Evolutionary conservation across 2,888 invertebrate genomes (phyloP).

Genomic region (Trissoscelio sp.): DNA sequence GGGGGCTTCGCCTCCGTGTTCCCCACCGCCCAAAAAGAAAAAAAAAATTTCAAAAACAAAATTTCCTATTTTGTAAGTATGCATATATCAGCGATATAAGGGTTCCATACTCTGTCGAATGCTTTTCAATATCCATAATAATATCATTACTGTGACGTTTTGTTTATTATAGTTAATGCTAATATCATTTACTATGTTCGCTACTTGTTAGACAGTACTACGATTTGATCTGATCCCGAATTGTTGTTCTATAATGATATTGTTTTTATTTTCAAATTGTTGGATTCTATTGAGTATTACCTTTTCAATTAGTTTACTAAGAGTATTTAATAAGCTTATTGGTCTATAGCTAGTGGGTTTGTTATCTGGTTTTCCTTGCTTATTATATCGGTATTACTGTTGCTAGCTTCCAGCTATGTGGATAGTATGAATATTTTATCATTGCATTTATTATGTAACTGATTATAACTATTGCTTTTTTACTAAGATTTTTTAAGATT

Average conservation of each 20-base stretch:
- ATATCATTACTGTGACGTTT: constrained; percentile 71
- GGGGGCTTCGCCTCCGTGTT: no score
- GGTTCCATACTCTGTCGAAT: constrained; percentile 76
- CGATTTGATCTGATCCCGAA: constrained; percentile 76
- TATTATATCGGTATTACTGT: constrained; percentile 57
- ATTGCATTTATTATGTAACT: constrained; percentile 57
- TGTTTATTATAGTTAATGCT: constrained; percentile 72
- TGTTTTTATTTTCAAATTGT: constrained; percentile 59
- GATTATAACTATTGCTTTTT: constrained; percentile 44
- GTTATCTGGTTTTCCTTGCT: constrained; percentile 47
- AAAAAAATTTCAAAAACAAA: no score
- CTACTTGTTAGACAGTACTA: constrained; percentile 74
- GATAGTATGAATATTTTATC: constrained; percentile 56
- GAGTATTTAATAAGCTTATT: constrained; percentile 61
- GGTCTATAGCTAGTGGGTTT: constrained; percentile 64
- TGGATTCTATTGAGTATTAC: constrained; percentile 54
- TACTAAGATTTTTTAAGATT: constrained; percentile 56
- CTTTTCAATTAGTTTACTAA: constrained; percentile 61
- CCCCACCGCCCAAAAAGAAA: no score
- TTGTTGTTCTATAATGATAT: constrained; percentile 68
- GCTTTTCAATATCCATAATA: no score
- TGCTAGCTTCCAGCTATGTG: constrained; percentile 52
- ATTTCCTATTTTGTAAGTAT: no score
- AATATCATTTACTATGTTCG: constrained; percentile 73
- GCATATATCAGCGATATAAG: no score